A percentile compares a stretch with the other conserved stretches of the same genome.
These are phyloP conservation scores for Unio pictorum DNA, from an alignment of 2,888 invertebrate genomes.

Conservation along the genomic window DNA sequence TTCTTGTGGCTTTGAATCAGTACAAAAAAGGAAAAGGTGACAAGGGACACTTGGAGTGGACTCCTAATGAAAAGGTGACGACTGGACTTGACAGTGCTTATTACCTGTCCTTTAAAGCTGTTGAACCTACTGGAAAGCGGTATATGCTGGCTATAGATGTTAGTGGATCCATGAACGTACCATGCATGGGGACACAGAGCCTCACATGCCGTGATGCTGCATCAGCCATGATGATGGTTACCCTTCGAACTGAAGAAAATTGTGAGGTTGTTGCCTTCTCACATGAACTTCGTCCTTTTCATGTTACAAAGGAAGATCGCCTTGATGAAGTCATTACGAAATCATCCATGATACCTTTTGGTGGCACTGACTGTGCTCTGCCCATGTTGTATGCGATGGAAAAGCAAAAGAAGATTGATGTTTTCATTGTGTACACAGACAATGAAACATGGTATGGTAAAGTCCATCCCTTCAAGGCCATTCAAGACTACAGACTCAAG, in stretches of 20 bases:
- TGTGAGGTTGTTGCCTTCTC: slow-evolving; percentile 55
- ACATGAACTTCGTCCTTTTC: slow-evolving; percentile 30
- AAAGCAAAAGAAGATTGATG: slow-evolving; percentile 78
- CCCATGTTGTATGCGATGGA: slow-evolving; percentile 77
- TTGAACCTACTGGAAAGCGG: slow-evolving; percentile 74
- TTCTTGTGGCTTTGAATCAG: slow-evolving; percentile 64
- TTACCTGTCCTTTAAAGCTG: slow-evolving; percentile 69
- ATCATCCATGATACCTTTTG: slow-evolving; percentile 35
- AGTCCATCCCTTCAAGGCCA: slow-evolving; percentile 74
- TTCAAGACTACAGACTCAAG: slow-evolving; percentile 77
- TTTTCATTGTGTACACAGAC: slow-evolving; percentile 83
- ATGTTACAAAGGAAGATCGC: slow-evolving; percentile 28
- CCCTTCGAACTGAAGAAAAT: slow-evolving; percentile 59
- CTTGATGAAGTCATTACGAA: slow-evolving; percentile 37
- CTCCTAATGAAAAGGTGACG: slow-evolving; percentile 41
- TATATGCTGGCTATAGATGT: slow-evolving; percentile 77
- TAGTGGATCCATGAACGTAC: slow-evolving; percentile 72
- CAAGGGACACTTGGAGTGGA: slow-evolving; percentile 68
- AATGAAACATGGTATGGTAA: slow-evolving; percentile 63
- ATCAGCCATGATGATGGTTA: slow-evolving; percentile 72
- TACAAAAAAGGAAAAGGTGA: slow-evolving; percentile 65
- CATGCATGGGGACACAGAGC: slow-evolving; percentile 48
- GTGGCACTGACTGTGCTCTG: slow-evolving; percentile 55
- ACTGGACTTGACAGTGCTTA: slow-evolving; percentile 65
- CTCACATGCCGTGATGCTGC: slow-evolving; percentile 75